Evolutionary conservation across 2,888 invertebrate genomes (phyloP).

Genomic region (Rhopalosiphum nymphaeae): DNA sequence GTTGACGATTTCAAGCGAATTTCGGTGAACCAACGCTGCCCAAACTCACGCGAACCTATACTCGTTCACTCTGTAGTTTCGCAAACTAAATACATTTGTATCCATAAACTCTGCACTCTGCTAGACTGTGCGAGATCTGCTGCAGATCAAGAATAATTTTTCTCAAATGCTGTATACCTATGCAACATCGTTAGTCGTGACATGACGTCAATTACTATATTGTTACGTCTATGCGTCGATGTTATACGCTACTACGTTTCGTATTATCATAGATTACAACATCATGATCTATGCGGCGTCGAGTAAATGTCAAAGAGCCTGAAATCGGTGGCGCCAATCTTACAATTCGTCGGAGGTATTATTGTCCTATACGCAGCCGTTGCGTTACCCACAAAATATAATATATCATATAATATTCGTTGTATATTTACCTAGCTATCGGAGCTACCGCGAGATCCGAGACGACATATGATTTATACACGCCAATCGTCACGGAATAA

Average conservation of each 20-base stretch:
- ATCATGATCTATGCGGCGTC: background rate
- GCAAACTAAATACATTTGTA: background rate
- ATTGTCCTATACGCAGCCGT: background rate
- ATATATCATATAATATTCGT: background rate
- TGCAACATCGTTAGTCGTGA: background rate
- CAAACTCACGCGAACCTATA: background rate
- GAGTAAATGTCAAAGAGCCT: background rate
- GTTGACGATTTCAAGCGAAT: too few species aligned
- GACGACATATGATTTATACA: background rate
- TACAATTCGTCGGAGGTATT: background rate
- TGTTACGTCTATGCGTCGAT: background rate
- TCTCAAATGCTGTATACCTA: background rate
- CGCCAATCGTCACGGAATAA: background rate
- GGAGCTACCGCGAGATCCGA: background rate
- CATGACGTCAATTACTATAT: background rate
- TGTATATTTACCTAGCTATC: background rate
- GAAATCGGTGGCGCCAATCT: background rate
- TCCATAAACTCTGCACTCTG: too few species aligned
- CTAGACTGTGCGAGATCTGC: background rate
- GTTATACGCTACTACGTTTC: too few species aligned
- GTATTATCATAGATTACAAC: background rate
- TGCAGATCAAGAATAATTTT: background rate
- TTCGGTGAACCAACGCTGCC: background rate
- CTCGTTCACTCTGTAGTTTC: background rate
- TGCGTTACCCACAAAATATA: background rate